A percentile compares a stretch with the other conserved stretches of the same genome.
phyloP scores from a whole-genome alignment of 2,888 invertebrate species.

The Nematopogon swammerdamellus region DNA sequence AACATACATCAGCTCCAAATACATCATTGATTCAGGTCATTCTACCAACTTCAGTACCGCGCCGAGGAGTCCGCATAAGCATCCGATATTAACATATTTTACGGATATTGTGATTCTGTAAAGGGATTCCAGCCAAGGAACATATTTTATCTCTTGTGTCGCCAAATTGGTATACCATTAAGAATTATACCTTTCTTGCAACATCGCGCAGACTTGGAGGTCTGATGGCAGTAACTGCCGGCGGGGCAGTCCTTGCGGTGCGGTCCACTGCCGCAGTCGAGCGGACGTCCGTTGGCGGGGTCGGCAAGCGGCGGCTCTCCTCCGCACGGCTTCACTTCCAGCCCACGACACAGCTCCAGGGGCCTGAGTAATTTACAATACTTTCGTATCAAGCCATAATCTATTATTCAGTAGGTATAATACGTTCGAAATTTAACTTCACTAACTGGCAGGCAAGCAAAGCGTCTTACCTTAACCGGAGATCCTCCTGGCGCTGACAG shows the following conservation, averaged over 20 bases:
- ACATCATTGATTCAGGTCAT: too few species aligned
- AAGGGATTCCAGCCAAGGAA: too few species aligned
- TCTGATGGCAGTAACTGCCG: constrained; percentile 83
- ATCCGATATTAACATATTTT: too few species aligned
- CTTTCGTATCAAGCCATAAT: too few species aligned
- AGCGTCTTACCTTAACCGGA: constrained; percentile 58
- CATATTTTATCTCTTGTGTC: too few species aligned
- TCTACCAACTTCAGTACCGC: too few species aligned
- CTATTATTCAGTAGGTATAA: too few species aligned
- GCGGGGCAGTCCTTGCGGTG: constrained; percentile 77
- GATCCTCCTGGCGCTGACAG: constrained; percentile 76
- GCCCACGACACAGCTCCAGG: constrained; percentile 73
- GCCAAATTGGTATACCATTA: too few species aligned
- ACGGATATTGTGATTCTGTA: too few species aligned
- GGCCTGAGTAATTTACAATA: constrained; percentile 52
- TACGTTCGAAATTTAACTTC: too few species aligned
- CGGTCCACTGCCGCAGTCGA: constrained; percentile 78
- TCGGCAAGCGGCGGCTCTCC: constrained; percentile 74
- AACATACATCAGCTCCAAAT: neutral
- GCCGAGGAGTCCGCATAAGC: too few species aligned
- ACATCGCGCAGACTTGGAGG: constrained; percentile 75
- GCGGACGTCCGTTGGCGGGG: constrained; percentile 61
- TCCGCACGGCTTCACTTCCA: constrained; percentile 81
- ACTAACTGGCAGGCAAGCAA: too few species aligned
- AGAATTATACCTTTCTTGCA: constrained; percentile 68